Evolutionary conservation across 2,888 invertebrate genomes (phyloP).

Genomic region (Brassicogethes aeneus): DNA sequence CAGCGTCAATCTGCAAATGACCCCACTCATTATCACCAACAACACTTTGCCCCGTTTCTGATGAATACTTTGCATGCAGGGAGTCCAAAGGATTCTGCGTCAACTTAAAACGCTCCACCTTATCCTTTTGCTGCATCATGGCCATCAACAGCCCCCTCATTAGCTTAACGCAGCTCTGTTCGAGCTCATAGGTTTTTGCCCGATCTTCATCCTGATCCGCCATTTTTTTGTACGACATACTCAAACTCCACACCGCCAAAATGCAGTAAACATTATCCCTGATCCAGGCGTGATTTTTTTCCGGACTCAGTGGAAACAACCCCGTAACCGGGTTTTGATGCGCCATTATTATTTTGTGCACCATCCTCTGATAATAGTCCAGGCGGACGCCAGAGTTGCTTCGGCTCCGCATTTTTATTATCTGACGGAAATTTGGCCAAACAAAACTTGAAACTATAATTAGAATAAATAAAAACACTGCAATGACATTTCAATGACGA

Average conservation of each 20-base stretch:
- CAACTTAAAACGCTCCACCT: conserved; percentile 93
- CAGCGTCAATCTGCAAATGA: conserved; percentile 95
- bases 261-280: conserved; percentile 97
- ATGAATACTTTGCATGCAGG: conserved; percentile 97
- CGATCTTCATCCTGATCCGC: conserved; percentile 98
- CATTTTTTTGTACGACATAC: conserved; percentile 97
- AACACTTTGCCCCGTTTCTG: conserved; percentile 78
- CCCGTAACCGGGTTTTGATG: conserved; percentile 97
- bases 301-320: conserved; percentile 81
- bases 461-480: not conserved
- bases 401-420: conserved; percentile 72
- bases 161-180: conserved; percentile 83
- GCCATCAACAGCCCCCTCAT: conserved; percentile 91
- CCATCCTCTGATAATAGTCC: conserved; percentile 93
- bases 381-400: conserved; percentile 88
- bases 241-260: conserved; percentile 94
- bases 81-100: conserved; percentile 87
- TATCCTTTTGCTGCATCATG: conserved; percentile 98
- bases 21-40: conserved; percentile 98
- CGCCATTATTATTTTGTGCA: conserved; percentile 86
- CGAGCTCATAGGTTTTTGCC: conserved; percentile 95
- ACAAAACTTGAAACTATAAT: not conserved
- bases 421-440: too few relatives aligned
- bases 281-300: conserved; percentile 94
- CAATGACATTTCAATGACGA: conserved; percentile 4